Percentiles rank a stretch among this genome's conserved stretches.
phyloP scores from a whole-genome alignment of 2,888 invertebrate genomes.

The Amiota minor region DNA sequence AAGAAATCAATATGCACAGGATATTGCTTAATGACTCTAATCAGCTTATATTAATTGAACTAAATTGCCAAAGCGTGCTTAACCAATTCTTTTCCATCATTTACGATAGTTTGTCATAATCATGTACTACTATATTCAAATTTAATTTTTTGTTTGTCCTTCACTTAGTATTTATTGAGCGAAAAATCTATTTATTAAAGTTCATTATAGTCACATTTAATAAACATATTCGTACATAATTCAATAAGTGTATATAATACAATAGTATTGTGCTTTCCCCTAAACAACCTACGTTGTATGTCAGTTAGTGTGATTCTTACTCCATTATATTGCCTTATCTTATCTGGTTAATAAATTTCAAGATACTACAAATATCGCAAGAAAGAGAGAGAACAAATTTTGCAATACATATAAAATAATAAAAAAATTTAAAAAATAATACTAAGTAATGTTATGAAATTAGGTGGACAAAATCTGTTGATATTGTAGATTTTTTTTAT shows the following conservation, averaged over 20 bases:
- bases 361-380: constrained; percentile 12
- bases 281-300: background rate
- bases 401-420: background rate
- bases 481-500: no score
- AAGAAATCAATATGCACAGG: no score
- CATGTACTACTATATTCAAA: background rate
- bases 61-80: constrained; percentile 54
- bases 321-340: constrained; percentile 52
- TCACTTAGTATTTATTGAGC: constrained; percentile 15
- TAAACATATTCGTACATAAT: no score
- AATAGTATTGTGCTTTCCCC: no score
- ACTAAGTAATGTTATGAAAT: background rate
- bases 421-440: background rate
- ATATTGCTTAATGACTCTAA: no score
- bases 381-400: constrained; percentile 28
- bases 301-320: background rate
- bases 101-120: no score
- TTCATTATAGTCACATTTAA: no score
- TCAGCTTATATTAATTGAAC: constrained; percentile 59
- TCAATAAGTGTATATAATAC: no score
- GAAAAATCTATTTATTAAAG: no score
- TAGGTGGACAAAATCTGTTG: no score
- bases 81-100: background rate
- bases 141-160: constrained; percentile 15
- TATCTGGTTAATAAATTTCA: constrained; percentile 59